These are phyloP conservation scores for Dinomys branickii DNA, from an alignment of 2,113 vertebrate species.

Conservation along the genomic window DNA sequence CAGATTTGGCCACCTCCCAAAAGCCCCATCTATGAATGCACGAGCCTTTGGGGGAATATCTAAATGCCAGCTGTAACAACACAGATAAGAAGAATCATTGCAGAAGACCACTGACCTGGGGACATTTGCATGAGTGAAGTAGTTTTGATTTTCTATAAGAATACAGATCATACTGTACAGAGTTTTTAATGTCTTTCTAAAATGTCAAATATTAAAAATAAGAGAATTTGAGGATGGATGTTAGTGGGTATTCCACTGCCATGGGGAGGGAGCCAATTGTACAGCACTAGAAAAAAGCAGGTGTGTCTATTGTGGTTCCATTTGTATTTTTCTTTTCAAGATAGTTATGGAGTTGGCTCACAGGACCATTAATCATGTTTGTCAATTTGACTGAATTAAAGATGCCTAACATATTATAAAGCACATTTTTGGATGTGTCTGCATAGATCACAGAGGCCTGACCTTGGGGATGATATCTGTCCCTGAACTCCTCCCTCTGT, in stretches of 20 bases:
- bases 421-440: not conserved
- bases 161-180: rapidly evolving
- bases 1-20: not conserved
- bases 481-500: not conserved
- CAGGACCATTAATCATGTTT: not conserved
- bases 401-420: not conserved
- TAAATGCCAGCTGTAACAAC: not conserved
- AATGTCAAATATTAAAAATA: not conserved
- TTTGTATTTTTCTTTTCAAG: not conserved
- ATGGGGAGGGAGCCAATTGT: rapidly evolving
- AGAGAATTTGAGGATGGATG: not conserved
- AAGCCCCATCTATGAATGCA: not conserved
- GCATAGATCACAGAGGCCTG: not conserved
- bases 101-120: not conserved
- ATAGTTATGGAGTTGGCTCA: rapidly evolving
- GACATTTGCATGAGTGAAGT: not conserved
- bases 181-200: not conserved
- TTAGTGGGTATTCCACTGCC: rapidly evolving
- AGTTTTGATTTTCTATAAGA: not conserved
- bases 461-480: not conserved
- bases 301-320: rapidly evolving
- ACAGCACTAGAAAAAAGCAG: rapidly evolving
- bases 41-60: not conserved
- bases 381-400: not conserved
- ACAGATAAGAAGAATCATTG: not conserved